Conservation (phyloP, 2,113 vertebrate species). For the Pycnonotus jocosus region DNA sequence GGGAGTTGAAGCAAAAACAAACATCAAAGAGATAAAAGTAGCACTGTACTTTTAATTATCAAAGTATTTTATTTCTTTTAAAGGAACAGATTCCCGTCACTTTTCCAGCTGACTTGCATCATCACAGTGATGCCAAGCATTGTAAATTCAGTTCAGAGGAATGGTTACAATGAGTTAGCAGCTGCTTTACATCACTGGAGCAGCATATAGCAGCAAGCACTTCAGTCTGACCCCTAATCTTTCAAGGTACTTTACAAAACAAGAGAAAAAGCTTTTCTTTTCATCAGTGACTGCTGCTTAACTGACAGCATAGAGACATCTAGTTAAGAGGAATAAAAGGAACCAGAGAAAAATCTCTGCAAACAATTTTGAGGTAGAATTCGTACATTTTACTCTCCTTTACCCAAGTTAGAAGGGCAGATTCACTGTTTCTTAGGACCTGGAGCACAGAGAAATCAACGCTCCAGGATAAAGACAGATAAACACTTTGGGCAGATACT, state of each 20-base stretch:
- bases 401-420: background rate
- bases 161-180: background rate
- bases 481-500: background rate
- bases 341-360: background rate
- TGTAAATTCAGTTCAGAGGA: background rate
- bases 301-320: background rate
- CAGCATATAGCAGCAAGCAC: background rate
- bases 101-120: conserved; percentile 24
- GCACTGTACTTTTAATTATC: conserved; percentile 23
- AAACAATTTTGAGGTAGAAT: background rate
- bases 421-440: background rate
- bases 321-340: background rate
- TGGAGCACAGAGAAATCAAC: background rate
- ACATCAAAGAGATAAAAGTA: conserved; percentile 25
- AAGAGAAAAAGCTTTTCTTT: background rate
- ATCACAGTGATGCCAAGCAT: background rate
- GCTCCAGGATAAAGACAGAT: background rate
- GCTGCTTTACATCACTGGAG: conserved; percentile 19
- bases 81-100: background rate
- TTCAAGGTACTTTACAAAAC: background rate
- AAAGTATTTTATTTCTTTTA: conserved; percentile 20
- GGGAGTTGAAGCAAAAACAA: background rate
- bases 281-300: background rate
- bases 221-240: background rate
- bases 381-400: background rate